Evolutionary conservation across 2,797 vertebrate species (phyloP), one percentile per base, ranked within the genome.

Genomic region (Sebastes baramenuke): DNA sequence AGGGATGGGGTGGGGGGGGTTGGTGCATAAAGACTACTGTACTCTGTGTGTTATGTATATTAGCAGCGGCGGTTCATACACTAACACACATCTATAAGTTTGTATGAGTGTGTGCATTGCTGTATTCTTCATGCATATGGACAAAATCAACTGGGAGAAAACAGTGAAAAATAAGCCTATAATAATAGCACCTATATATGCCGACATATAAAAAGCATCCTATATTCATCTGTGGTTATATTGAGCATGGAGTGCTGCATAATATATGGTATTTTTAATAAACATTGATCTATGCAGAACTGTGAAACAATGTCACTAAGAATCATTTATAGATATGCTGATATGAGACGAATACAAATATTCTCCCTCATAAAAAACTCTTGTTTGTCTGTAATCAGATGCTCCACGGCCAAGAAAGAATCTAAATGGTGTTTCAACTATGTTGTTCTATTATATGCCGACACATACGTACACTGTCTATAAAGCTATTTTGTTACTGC

Each of bases 401-500:
- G 67, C 20, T 67, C 29, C 36, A 42, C 13, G 38, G 13, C 38
- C 38, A 16, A 42, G 38, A 42, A 42, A 42, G 13, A 16, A 38
- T 62, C 34, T 20, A n/a, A 83, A 46, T 85, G n/a, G 62, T 55
- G 27, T 67, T 6, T 59, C 8, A 62, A 67, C 54, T 24, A 74
- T 7, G 27, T 36, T 80, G 32, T 64, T 61, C 56, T n/a, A 65
- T 30, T 69, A 27, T 13, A 61, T 42, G 34, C 30, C 69, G 32
- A 86, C 69, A 81, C 56, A 69, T 2, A 71, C 52, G 72, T 2
- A 71, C 25, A 55, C 16, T 49, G 1, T 49, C 29, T 38, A 54
- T 58, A 34, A 79, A 77, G 55, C 64, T 12, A 42, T 71, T 79
- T 52, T 81, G 77, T 76, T 70, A 18, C 59, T 52, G 73, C 58